Conservation (phyloP, 2,888 invertebrate genomes). For the Ecliptopera silaceata region DNA sequence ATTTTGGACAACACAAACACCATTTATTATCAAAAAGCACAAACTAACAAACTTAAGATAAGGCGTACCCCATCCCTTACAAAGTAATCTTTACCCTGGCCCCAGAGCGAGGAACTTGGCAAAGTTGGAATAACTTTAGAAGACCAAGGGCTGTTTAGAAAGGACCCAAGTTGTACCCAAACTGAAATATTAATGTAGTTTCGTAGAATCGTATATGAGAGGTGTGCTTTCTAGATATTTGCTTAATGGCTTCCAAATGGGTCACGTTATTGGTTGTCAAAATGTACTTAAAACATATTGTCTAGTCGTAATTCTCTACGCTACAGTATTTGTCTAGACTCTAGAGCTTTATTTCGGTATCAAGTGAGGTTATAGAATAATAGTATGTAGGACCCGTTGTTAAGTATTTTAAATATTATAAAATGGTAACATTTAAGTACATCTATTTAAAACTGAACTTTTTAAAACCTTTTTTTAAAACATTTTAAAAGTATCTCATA, state of each 20-base stretch:
- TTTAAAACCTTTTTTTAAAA: no score
- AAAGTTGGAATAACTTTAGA: constrained; percentile 82
- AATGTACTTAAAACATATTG: no score
- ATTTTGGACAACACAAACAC: constrained; percentile 41
- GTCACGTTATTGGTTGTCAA: constrained; percentile 8
- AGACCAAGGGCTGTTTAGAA: constrained; percentile 83
- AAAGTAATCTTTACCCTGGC: constrained; percentile 76
- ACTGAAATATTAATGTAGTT: constrained; percentile 83
- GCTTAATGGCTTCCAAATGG: constrained; percentile 48
- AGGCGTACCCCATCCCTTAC: constrained; percentile 60
- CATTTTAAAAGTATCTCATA: no score
- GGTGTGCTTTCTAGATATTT: constrained; percentile 64
- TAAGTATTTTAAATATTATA: no score
- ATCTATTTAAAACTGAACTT: no score
- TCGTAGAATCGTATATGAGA: constrained; percentile 79
- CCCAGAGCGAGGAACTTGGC: constrained; percentile 61
- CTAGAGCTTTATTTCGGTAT: no score
- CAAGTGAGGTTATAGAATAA: no score
- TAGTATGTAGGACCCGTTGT: no score
- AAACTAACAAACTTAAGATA: constrained; percentile 69
- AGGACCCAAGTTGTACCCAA: constrained; percentile 72
- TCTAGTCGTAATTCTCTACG: no score
- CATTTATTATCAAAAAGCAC: constrained; percentile 57
- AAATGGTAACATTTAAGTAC: no score
- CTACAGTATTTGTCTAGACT: no score